Evolutionary conservation across 1,140 invertebrate genomes (phyloP).

Genomic region (Lamellibrachia luymesi): DNA sequence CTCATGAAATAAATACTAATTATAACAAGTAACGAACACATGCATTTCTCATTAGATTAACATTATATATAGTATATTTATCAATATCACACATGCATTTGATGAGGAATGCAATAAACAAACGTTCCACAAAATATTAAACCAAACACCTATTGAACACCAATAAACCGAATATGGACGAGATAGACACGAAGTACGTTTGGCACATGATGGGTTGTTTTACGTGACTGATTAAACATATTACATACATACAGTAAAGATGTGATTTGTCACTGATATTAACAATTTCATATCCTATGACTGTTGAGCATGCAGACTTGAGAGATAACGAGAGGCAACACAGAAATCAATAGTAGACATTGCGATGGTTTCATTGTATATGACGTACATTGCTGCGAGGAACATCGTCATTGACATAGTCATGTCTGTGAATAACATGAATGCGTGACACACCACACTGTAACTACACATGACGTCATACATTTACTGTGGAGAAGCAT

Average conservation of each 20-base stretch:
- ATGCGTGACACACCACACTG: background rate
- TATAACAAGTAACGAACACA: background rate
- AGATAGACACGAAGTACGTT: background rate
- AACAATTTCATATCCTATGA: background rate
- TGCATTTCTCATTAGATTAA: background rate
- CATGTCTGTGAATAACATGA: background rate
- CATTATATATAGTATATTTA: background rate
- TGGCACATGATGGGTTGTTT: background rate
- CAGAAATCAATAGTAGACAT: background rate
- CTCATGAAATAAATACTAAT: background rate
- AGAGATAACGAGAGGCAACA: background rate
- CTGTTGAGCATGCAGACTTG: background rate
- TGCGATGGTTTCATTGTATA: background rate
- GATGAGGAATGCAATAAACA: background rate
- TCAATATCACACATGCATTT: background rate
- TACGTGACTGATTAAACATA: background rate
- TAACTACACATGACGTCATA: background rate
- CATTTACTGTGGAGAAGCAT: too few species aligned
- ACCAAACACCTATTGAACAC: background rate
- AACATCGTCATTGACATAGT: background rate
- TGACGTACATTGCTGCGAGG: background rate
- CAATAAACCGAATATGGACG: background rate
- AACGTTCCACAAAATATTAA: background rate
- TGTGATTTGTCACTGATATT: background rate
- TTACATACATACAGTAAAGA: background rate